phyloP scores from a whole-genome alignment of 2,888 invertebrate species.

The Bombyx huttoni region DNA sequence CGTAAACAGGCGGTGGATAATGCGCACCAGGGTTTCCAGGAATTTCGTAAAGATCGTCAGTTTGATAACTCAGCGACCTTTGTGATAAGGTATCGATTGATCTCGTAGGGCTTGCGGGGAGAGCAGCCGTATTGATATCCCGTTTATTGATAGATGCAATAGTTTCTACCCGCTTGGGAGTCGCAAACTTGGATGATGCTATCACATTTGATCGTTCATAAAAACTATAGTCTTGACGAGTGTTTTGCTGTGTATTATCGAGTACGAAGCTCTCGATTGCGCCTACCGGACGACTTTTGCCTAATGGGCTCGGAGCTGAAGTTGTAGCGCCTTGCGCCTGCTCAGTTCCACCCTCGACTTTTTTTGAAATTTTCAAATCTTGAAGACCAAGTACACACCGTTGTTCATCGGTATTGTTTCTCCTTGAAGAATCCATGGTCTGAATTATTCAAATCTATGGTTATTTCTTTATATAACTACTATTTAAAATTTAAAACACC shows the following conservation, averaged over 20 bases:
- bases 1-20: conserved; percentile 76
- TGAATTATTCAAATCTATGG: not conserved
- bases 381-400: conserved; percentile 62
- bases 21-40: conserved; percentile 50
- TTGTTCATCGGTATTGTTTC: conserved; percentile 55
- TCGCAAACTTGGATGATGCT: conserved; percentile 83
- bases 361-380: conserved; percentile 67
- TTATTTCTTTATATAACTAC: not conserved
- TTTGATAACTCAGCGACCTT: conserved; percentile 66
- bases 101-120: conserved; percentile 72
- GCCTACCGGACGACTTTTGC: conserved; percentile 72
- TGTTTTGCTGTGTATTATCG: conserved; percentile 55
- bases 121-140: conserved; percentile 46
- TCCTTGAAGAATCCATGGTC: conserved; percentile 54
- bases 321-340: conserved; percentile 58
- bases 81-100: conserved; percentile 75
- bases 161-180: conserved; percentile 80
- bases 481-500: conserved; percentile 16
- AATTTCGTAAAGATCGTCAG: conserved; percentile 60
- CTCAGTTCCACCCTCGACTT: conserved; percentile 65
- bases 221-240: conserved; percentile 63
- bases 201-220: conserved; percentile 82
- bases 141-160: conserved; percentile 64
- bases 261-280: conserved; percentile 78
- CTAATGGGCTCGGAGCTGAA: conserved; percentile 42